Percentiles rank a stretch among this genome's conserved stretches.
Evolutionary conservation across 2,113 vertebrate species (phyloP).

Genomic region (Heloderma charlesbogerti): DNA sequence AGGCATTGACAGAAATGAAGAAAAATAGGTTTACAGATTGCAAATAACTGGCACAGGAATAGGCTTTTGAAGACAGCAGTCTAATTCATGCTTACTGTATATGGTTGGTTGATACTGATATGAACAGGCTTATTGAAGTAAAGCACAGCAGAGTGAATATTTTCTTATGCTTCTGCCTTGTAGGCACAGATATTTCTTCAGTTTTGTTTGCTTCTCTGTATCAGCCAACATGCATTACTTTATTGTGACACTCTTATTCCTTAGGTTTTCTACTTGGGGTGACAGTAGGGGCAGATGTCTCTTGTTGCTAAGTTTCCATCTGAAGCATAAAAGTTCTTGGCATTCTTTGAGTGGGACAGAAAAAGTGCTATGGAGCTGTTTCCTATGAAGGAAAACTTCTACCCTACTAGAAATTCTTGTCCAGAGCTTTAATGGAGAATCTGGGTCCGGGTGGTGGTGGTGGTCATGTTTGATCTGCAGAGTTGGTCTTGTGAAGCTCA

Average conservation of each 20-base stretch:
- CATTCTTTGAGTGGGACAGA: neutral
- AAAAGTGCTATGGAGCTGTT: neutral
- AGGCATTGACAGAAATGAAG: neutral
- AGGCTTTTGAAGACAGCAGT: neutral
- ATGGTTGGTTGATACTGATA: conserved; percentile 11
- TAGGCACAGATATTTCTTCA: neutral
- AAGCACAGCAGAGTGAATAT: conserved; percentile 19
- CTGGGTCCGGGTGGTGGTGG: neutral
- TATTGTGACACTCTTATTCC: neutral
- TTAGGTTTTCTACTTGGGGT: neutral
- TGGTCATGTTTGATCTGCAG: neutral
- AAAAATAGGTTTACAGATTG: neutral
- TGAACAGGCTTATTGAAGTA: conserved; percentile 7
- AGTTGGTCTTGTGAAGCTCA: neutral
- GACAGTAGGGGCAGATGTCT: neutral
- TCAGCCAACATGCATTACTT: neutral
- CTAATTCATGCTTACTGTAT: conserved; percentile 13
- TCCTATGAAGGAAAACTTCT: neutral
- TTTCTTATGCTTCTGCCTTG: conserved; percentile 13
- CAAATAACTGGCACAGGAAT: neutral
- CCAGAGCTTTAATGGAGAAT: neutral
- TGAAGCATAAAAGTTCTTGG: neutral
- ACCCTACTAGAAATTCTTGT: neutral
- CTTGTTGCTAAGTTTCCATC: neutral
- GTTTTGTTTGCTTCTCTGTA: neutral